These are phyloP conservation scores for Aplysia californica DNA, from an alignment of 1,140 invertebrate species.

Conservation along the genomic window DNA sequence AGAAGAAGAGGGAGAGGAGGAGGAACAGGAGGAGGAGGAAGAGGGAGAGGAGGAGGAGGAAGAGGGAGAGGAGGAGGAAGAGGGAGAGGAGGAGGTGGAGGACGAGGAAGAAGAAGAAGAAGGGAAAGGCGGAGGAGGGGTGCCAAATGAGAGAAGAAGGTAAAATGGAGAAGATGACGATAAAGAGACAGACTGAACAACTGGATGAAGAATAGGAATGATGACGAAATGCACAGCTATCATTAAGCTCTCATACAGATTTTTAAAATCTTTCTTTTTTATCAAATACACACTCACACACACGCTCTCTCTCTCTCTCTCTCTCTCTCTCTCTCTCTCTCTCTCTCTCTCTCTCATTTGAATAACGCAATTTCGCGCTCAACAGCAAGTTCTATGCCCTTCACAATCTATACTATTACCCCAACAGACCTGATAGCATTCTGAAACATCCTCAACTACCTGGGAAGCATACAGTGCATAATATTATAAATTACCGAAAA, in stretches of 20 bases:
- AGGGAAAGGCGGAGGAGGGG: neutral
- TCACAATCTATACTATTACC: too few relatives aligned
- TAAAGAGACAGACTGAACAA: neutral
- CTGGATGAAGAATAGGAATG: neutral
- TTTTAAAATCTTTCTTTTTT: neutral
- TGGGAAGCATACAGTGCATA: neutral
- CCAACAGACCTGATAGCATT: too few relatives aligned
- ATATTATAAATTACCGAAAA: too few relatives aligned
- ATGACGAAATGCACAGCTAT: neutral
- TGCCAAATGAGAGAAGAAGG: neutral
- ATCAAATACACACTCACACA: neutral
- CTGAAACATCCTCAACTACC: too few relatives aligned
- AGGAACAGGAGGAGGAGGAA: neutral
- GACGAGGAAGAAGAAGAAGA: neutral
- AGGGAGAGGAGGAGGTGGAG: neutral
- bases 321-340: constrained; percentile 4
- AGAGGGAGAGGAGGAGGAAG: neutral
- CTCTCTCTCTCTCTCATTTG: too few relatives aligned
- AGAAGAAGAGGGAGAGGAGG: neutral
- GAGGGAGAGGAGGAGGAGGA: neutral
- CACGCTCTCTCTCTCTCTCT: too few relatives aligned
- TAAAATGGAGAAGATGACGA: neutral
- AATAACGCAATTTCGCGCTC: too few relatives aligned
- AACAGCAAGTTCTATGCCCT: too few relatives aligned
- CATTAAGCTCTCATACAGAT: neutral